Evolutionary conservation across 2,797 vertebrate species (phyloP).

Genomic region (Pempheris klunzingeri): DNA sequence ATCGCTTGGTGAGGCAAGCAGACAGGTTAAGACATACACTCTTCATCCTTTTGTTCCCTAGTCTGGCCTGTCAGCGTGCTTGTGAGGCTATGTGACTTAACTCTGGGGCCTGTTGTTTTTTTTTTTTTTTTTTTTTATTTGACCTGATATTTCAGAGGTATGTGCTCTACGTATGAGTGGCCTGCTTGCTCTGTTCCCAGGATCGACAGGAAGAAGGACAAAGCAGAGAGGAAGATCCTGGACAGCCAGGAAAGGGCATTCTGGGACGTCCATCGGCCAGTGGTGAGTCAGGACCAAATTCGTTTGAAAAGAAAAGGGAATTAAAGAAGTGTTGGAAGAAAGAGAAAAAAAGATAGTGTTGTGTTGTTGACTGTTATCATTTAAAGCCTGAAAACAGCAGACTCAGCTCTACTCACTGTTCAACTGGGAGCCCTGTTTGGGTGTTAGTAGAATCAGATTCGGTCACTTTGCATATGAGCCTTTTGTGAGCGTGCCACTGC

Average conservation of each 20-base stretch:
- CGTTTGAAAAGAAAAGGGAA: neutral
- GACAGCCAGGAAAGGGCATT: conserved; percentile 98
- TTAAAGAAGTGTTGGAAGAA: neutral
- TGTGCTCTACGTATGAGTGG: conserved; percentile 2
- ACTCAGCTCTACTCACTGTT: conserved; percentile 18
- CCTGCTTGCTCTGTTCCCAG: conserved; percentile 78
- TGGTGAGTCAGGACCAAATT: conserved; percentile 85
- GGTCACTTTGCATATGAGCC: conserved; percentile 49
- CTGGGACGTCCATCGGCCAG: conserved; percentile 97
- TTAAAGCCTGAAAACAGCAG: conserved; percentile 29
- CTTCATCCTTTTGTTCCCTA: conserved; percentile 33
- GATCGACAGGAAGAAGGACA: conserved; percentile 97
- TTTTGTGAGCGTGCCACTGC: conserved; percentile 34
- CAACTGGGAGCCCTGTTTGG: conserved; percentile 25
- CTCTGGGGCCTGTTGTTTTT: neutral
- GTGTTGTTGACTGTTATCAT: neutral
- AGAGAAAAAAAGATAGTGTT: neutral
- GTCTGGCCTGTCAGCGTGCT: conserved; percentile 12
- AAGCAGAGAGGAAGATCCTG: conserved; percentile 96
- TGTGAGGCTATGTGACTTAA: neutral
- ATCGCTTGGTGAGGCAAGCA: conserved; percentile 45
- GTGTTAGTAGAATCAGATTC: conserved; percentile 48
- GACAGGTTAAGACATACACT: conserved; percentile 55
- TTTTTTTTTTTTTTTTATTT: conserved; percentile 28
- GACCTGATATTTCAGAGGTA: conserved; percentile 23